A percentile compares a stretch with the other conserved stretches of the same genome.
phyloP scores from a whole-genome alignment of 2,888 invertebrate species.

The Protonemura montana region DNA sequence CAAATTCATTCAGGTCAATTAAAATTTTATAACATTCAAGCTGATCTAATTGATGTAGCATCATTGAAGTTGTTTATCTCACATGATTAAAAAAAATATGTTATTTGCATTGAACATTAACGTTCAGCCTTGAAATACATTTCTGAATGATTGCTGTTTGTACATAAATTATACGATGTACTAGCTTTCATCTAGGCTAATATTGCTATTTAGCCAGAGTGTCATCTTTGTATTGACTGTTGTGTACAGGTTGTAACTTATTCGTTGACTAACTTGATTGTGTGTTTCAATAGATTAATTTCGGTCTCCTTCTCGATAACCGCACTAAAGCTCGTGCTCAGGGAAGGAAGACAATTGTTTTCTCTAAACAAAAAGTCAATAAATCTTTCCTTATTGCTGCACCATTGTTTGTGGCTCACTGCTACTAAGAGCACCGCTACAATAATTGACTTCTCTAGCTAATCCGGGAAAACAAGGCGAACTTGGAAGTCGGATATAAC shows the following conservation, averaged over 20 bases:
- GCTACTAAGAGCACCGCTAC: constrained; percentile 40
- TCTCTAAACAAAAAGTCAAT: constrained; percentile 41
- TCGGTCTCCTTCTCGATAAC: constrained; percentile 54
- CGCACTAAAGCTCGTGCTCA: constrained; percentile 64
- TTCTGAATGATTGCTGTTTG: not conserved
- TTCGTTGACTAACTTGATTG: constrained; percentile 15
- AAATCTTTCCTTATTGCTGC: constrained; percentile 48
- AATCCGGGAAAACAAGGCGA: constrained; percentile 51
- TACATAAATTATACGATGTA: not conserved
- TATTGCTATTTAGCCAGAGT: not conserved
- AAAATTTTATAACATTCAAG: not conserved
- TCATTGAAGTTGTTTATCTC: not conserved
- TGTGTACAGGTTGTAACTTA: constrained; percentile 7
- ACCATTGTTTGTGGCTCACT: constrained; percentile 50
- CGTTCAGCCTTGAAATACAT: not conserved
- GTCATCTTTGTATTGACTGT: not conserved
- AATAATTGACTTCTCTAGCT: constrained; percentile 36
- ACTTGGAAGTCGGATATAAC: constrained; percentile 46
- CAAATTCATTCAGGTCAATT: not conserved
- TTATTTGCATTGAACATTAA: not conserved
- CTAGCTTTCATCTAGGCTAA: constrained; percentile 1
- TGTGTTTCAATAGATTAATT: constrained; percentile 47
- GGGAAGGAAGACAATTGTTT: constrained; percentile 56
- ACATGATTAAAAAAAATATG: not conserved
- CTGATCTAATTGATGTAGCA: not conserved